These are phyloP conservation scores for Graphium colonna DNA, from an alignment of 2,888 invertebrate species.

Conservation along the genomic window DNA sequence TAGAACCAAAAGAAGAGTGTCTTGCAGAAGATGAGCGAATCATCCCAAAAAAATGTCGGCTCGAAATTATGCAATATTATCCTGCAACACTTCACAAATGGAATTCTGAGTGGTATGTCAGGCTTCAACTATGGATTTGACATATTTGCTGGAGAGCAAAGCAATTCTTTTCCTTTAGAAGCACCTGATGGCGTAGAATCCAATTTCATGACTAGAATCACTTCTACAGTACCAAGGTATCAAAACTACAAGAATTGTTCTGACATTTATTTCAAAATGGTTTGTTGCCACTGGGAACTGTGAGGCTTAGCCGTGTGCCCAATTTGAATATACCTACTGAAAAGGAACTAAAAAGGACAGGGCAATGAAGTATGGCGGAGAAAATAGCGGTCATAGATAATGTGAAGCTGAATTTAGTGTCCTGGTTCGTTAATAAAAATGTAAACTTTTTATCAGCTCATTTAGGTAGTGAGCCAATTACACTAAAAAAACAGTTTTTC, in stretches of 20 bases:
- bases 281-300: background rate
- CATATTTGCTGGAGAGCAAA: constrained; percentile 40
- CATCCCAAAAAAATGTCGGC: constrained; percentile 37
- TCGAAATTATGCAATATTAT: constrained; percentile 1
- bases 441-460: too few relatives aligned
- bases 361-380: too few relatives aligned
- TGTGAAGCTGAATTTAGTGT: too few relatives aligned
- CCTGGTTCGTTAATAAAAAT: too few relatives aligned
- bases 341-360: too few relatives aligned
- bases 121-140: constrained; percentile 49
- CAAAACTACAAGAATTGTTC: constrained; percentile 31
- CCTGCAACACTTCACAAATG: constrained; percentile 4
- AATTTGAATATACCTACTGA: too few relatives aligned
- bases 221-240: constrained; percentile 11
- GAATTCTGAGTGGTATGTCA: constrained; percentile 42
- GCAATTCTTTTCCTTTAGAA: constrained; percentile 30
- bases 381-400: too few relatives aligned
- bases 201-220: constrained; percentile 36
- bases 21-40: constrained; percentile 43
- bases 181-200: constrained; percentile 36
- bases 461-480: too few relatives aligned
- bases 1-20: constrained; percentile 40
- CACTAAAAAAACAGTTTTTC: too few relatives aligned
- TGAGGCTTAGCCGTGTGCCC: too few relatives aligned
- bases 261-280: background rate